These are phyloP conservation scores for Sycophila texana DNA, from an alignment of 2,888 invertebrate genomes.

Conservation along the genomic window DNA sequence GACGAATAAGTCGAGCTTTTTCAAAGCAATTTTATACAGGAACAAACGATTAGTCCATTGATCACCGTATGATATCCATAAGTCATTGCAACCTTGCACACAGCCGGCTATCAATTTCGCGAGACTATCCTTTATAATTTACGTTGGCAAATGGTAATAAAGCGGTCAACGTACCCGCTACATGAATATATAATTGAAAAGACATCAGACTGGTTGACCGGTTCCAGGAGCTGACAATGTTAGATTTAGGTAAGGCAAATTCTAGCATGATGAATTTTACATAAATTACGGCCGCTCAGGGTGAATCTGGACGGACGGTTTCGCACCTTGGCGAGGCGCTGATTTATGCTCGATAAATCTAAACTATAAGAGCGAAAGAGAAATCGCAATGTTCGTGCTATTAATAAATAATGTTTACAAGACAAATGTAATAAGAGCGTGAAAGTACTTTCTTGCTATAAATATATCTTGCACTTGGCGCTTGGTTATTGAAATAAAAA, in stretches of 20 bases:
- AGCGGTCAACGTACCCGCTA: conserved; percentile 9
- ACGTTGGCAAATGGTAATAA: conserved; percentile 45
- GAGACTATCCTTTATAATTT: conserved; percentile 41
- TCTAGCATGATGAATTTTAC: conserved; percentile 31
- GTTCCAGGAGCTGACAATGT: conserved; percentile 12
- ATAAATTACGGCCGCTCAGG: conserved; percentile 20
- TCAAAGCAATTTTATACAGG: not conserved
- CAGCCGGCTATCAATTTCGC: conserved; percentile 41
- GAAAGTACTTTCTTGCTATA: conserved; percentile 8
- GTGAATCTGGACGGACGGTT: too few relatives aligned
- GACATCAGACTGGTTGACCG: conserved; percentile 5
- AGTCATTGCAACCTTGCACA: conserved; percentile 1
- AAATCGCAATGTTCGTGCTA: not conserved
- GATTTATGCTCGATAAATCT: conserved; percentile 10
- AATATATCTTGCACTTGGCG: too few relatives aligned
- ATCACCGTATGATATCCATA: conserved; percentile 30
- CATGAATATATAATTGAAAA: not conserved
- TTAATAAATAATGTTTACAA: conserved; percentile 30
- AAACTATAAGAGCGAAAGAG: not conserved
- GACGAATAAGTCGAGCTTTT: not conserved
- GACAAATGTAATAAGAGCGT: not conserved
- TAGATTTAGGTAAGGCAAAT: not conserved
- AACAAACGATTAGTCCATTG: not conserved
- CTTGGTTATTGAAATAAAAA: too few relatives aligned
- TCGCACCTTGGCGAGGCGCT: not conserved